These are phyloP conservation scores for Phaethon lepturus DNA, from an alignment of 2,113 vertebrate species.

Conservation along the genomic window DNA sequence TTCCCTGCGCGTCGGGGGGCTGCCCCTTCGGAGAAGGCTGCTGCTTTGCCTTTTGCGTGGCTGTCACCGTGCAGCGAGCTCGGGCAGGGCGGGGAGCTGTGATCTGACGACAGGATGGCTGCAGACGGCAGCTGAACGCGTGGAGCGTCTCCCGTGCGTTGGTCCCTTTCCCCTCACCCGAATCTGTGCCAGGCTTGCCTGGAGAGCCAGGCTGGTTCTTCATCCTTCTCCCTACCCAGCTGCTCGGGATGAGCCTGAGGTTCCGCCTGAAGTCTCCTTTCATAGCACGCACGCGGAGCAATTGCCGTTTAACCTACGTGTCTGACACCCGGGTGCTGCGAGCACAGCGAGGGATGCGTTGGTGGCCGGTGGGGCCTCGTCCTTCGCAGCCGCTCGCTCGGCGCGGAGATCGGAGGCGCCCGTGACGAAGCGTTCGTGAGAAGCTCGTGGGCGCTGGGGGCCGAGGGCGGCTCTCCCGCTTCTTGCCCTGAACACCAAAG, in stretches of 20 bases:
- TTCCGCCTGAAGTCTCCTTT: background rate
- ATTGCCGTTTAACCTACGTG: background rate
- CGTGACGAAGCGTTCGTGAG: too few species aligned
- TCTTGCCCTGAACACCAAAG: background rate
- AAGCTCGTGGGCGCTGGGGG: background rate
- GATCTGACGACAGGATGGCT: background rate
- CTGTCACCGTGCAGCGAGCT: background rate
- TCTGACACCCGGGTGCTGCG: background rate
- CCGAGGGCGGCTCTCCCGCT: background rate
- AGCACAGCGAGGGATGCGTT: fast-evolving
- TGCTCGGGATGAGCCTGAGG: fast-evolving
- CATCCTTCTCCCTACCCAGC: background rate
- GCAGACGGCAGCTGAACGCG: fast-evolving
- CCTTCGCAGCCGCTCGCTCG: background rate
- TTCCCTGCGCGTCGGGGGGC: background rate
- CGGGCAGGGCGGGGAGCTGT: background rate
- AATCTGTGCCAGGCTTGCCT: background rate
- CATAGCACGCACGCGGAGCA: fast-evolving
- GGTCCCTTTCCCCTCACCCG: too few species aligned
- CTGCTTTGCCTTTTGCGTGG: background rate
- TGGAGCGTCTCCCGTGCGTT: background rate
- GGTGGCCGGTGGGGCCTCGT: background rate
- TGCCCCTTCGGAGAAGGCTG: background rate
- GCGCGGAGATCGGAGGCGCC: too few species aligned
- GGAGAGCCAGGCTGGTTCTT: background rate